These are phyloP conservation scores for Tauraco hartlaubi DNA, from an alignment of 2,797 vertebrate genomes.

Conservation along the genomic window DNA sequence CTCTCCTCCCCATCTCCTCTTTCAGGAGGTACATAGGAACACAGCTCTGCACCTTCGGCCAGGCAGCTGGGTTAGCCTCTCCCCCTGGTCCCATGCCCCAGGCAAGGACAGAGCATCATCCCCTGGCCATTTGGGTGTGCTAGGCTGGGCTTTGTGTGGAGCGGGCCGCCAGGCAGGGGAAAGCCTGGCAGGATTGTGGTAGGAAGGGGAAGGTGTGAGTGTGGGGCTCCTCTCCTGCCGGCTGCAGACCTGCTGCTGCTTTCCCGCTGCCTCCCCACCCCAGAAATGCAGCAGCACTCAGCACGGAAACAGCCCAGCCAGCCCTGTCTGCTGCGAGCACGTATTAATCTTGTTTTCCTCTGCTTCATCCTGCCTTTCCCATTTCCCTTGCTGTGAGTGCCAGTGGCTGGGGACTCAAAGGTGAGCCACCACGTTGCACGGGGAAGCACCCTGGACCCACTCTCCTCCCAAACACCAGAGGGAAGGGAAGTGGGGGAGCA, in stretches of 20 bases:
- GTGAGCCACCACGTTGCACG: conserved; percentile 61
- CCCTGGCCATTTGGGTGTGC: neutral
- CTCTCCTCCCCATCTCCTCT: neutral
- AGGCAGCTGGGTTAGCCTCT: neutral
- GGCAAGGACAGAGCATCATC: neutral
- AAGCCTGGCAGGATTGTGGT: neutral
- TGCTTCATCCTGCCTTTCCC: conserved; percentile 31
- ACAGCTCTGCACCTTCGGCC: neutral
- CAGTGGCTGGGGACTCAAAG: conserved; percentile 68
- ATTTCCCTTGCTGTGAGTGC: conserved; percentile 32
- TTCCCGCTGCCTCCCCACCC: neutral
- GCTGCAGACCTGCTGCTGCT: neutral
- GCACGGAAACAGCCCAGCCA: conserved; percentile 25
- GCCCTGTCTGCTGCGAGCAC: conserved; percentile 5
- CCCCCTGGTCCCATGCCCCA: fast-evolving
- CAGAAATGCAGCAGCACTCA: neutral
- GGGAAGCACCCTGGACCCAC: conserved; percentile 57
- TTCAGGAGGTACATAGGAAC: fast-evolving
- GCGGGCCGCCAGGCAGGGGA: neutral
- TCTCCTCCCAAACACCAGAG: neutral
- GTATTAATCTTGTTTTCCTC: conserved; percentile 72
- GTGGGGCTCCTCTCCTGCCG: neutral
- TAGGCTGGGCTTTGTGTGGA: neutral
- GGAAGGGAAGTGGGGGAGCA: neutral
- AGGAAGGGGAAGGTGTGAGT: neutral